phyloP scores from a whole-genome alignment of 2,113 vertebrate species.

The Actinemys pallida region DNA sequence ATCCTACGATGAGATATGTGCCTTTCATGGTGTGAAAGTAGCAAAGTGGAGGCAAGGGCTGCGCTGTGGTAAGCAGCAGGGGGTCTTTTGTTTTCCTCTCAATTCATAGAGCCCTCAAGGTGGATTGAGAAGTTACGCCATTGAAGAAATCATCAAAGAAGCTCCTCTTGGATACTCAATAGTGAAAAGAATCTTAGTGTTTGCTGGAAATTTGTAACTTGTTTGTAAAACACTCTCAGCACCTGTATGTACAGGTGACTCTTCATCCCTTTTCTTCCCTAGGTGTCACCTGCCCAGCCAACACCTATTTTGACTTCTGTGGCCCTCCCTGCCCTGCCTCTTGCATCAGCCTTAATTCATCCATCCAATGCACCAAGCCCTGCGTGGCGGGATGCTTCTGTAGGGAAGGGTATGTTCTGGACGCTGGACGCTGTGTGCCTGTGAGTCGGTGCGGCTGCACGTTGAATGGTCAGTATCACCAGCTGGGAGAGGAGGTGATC shows the following conservation, averaged over 20 bases:
- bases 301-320: constrained; percentile 76
- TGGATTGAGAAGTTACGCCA: not conserved
- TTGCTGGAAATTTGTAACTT: not conserved
- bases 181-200: not conserved
- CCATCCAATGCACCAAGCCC: constrained; percentile 43
- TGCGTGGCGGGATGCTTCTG: constrained; percentile 74
- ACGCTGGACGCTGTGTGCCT: constrained; percentile 61
- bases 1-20: constrained; percentile 64
- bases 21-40: constrained; percentile 16
- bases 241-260: not conserved
- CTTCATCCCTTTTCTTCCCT: constrained; percentile 2
- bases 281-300: constrained; percentile 52
- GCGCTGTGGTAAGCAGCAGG: constrained; percentile 56
- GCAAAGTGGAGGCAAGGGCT: constrained; percentile 59
- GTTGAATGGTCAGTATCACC: constrained; percentile 72
- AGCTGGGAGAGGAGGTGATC: constrained; percentile 64
- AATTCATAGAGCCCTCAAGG: not conserved
- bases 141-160: not conserved
- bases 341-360: constrained; percentile 63
- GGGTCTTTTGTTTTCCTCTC: not conserved
- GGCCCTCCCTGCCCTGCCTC: constrained; percentile 73
- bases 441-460: constrained; percentile 70
- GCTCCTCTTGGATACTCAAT: not conserved
- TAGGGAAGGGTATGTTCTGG: constrained; percentile 66
- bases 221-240: not conserved